Percentiles rank a stretch among this genome's conserved stretches.
These are phyloP conservation scores for Scopus umbretta DNA, from an alignment of 2,113 vertebrate genomes.

Conservation along the genomic window DNA sequence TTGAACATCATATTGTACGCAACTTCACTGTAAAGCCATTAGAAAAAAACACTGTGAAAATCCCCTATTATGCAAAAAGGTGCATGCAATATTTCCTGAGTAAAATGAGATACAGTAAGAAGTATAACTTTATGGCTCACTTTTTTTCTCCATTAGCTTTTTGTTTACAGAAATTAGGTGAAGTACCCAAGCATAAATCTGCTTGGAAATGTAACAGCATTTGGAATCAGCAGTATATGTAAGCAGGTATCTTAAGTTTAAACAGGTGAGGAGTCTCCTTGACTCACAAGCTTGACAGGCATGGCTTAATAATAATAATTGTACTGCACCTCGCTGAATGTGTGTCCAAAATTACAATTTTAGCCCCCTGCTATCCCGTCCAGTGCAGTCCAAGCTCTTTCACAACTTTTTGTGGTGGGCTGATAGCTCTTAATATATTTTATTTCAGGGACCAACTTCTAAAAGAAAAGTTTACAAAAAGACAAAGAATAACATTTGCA, in stretches of 20 bases:
- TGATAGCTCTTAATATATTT: neutral
- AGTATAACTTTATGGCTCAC: neutral
- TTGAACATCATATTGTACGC: slow-evolving; percentile 66
- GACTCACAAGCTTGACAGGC: neutral
- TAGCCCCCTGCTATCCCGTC: neutral
- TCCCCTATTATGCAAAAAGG: slow-evolving; percentile 64
- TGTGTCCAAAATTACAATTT: neutral
- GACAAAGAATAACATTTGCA: neutral
- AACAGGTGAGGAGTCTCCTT: neutral
- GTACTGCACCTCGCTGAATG: neutral
- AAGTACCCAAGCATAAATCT: slow-evolving; percentile 30
- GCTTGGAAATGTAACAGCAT: slow-evolving; percentile 26
- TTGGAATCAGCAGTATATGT: neutral
- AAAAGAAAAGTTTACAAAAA: neutral
- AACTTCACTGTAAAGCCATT: slow-evolving; percentile 44
- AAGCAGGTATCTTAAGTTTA: neutral
- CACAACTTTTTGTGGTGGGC: neutral
- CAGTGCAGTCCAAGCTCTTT: neutral
- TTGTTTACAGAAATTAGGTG: slow-evolving; percentile 48
- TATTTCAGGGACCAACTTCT: neutral
- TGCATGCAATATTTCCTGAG: slow-evolving; percentile 59
- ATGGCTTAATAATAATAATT: neutral
- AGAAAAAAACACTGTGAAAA: slow-evolving; percentile 64
- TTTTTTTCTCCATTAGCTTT: slow-evolving; percentile 4
- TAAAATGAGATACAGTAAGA: slow-evolving; percentile 52